phyloP scores from a whole-genome alignment of 1,140 invertebrate genomes.

The Musca vetustissima region DNA sequence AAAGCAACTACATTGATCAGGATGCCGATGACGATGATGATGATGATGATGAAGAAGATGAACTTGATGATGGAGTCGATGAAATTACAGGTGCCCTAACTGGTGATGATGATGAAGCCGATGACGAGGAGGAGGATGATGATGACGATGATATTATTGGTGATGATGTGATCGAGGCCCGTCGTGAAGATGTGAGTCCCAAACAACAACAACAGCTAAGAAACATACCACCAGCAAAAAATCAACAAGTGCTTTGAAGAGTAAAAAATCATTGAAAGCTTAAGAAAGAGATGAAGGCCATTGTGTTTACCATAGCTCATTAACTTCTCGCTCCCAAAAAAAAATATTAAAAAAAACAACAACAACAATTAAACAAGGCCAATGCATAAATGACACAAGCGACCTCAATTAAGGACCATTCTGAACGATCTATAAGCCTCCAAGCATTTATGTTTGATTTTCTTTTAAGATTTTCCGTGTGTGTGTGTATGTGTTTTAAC shows the following conservation, averaged over 20 bases:
- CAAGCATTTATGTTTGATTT: no score
- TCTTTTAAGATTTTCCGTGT: no score
- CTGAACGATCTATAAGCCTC: not conserved
- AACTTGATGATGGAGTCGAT: slow-evolving; percentile 61
- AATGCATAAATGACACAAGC: slow-evolving; percentile 29
- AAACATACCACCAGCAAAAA: slow-evolving; percentile 57
- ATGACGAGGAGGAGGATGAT: slow-evolving; percentile 73
- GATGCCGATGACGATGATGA: slow-evolving; percentile 71
- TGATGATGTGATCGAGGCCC: slow-evolving; percentile 67
- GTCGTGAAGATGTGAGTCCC: slow-evolving; percentile 77
- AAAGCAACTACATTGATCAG: no score
- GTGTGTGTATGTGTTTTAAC: no score
- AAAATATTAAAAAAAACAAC: no score
- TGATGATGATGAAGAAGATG: slow-evolving; percentile 60
- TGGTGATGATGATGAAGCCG: slow-evolving; percentile 72
- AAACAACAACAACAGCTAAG: slow-evolving; percentile 57
- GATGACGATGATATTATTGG: slow-evolving; percentile 66
- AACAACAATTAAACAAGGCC: slow-evolving; percentile 7
- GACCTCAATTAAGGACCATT: slow-evolving; percentile 27
- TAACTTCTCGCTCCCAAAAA: no score
- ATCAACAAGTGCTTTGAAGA: slow-evolving; percentile 59
- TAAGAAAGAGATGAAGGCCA: slow-evolving; percentile 30
- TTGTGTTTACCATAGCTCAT: not conserved
- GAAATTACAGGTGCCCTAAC: slow-evolving; percentile 64
- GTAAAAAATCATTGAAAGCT: slow-evolving; percentile 54